phyloP scores from a whole-genome alignment of 2,113 vertebrate species.

The Tachuris rubrigastra region DNA sequence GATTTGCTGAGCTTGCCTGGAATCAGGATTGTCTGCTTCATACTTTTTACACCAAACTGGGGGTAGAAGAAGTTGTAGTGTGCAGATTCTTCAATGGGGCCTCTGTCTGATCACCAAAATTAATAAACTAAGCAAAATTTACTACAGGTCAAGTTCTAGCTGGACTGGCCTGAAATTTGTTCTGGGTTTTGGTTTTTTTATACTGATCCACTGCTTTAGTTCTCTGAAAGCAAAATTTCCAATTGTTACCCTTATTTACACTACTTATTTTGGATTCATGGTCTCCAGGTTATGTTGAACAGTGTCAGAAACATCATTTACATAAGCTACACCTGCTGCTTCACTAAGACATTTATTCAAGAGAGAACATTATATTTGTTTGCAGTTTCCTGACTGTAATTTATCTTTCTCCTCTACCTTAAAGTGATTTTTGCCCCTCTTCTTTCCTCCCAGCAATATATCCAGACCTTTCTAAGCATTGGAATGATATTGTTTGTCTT shows the following conservation, averaged over 20 bases:
- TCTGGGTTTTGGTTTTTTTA: neutral
- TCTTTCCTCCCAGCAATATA: neutral
- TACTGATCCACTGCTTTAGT: neutral
- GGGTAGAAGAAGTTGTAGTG: too few species aligned
- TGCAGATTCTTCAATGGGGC: neutral
- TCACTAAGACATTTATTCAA: neutral
- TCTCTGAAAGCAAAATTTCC: neutral
- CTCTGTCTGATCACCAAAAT: neutral
- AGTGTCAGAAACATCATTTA: neutral
- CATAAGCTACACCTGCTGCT: neutral
- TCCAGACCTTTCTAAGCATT: neutral
- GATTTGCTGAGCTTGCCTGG: neutral
- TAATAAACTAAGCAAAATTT: neutral
- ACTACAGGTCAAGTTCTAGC: neutral
- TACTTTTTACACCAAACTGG: neutral
- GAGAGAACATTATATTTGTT: neutral
- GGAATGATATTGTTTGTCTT: neutral
- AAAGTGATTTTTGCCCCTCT: neutral
- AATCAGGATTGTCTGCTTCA: fast-evolving
- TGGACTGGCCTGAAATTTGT: neutral
- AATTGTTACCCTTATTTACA: neutral
- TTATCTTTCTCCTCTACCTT: neutral
- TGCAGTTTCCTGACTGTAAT: neutral
- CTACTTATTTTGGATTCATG: neutral
- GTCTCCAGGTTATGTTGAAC: neutral